Conservation (phyloP, 2,113 vertebrate species). For the Heteronetta atricapilla region DNA sequence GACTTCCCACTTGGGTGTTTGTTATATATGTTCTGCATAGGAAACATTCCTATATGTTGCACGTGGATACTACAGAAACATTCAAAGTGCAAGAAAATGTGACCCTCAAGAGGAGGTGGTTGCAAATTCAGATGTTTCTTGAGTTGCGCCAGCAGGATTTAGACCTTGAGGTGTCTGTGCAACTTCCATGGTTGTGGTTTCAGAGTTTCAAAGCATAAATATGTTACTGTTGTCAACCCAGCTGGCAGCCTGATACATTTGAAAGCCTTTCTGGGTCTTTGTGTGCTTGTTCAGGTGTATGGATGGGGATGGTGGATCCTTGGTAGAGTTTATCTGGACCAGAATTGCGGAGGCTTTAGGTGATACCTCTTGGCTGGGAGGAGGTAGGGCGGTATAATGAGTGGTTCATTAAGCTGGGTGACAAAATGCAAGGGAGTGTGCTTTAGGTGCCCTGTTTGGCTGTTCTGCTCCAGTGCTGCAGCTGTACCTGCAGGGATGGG, state of each 20-base stretch:
- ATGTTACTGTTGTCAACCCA: neutral
- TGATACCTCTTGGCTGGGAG: fast-evolving
- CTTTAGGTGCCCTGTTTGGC: neutral
- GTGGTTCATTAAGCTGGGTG: neutral
- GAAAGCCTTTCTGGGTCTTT: neutral
- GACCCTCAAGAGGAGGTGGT: neutral
- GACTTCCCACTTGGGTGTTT: slow-evolving; percentile 64
- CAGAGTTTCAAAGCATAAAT: neutral
- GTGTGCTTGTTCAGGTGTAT: neutral
- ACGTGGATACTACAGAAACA: neutral
- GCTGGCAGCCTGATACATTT: neutral
- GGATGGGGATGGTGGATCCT: neutral
- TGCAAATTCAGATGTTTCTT: neutral
- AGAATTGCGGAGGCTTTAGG: neutral
- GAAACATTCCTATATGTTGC: slow-evolving; percentile 50
- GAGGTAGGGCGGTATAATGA: neutral
- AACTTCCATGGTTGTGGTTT: neutral
- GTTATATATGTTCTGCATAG: slow-evolving; percentile 52
- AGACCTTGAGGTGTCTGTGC: neutral
- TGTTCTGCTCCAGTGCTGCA: too few species aligned
- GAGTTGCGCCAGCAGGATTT: neutral
- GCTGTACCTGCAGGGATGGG: neutral
- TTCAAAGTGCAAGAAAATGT: neutral
- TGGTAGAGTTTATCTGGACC: neutral
- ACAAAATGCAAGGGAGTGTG: neutral